A percentile compares a stretch with the other conserved stretches of the same genome.
These are phyloP conservation scores for Stylophora pistillata DNA, from an alignment of 64 coral and sea anemone genomes.

Conservation along the genomic window DNA sequence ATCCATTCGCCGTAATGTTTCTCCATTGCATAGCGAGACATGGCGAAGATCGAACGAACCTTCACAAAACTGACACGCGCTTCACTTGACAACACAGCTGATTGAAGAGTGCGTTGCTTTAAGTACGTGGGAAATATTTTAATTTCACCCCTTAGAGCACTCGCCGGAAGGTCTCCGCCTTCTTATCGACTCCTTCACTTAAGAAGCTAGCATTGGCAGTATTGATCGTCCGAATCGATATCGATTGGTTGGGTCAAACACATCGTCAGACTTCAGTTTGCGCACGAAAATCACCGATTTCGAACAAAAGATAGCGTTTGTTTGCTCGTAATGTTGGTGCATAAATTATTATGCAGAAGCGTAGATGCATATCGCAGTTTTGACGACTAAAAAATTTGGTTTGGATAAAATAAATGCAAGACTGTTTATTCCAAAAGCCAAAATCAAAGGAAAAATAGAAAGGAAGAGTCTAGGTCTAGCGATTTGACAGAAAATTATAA, in stretches of 20 bases:
- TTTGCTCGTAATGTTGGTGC: not conserved
- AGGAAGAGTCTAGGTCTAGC: no score
- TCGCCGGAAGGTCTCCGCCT: not conserved
- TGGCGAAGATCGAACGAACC: not conserved
- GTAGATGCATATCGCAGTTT: not conserved
- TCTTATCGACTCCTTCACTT: not conserved
- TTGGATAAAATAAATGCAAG: not conserved
- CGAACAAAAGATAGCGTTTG: conserved; percentile 5
- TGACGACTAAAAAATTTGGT: not conserved
- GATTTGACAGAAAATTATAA: no score
- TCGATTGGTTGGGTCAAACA: not conserved
- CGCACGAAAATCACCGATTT: not conserved
- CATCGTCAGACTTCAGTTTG: not conserved
- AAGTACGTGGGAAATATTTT: conserved; percentile 3
- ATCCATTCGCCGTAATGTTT: conserved; percentile 83
- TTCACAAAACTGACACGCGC: not conserved
- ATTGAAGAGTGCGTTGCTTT: not conserved
- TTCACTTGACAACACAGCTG: not conserved
- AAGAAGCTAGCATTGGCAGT: not conserved
- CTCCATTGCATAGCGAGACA: conserved; percentile 28
- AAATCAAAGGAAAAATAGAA: no score
- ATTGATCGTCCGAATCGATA: conserved; percentile 2
- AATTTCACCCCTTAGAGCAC: not conserved
- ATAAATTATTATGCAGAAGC: not conserved
- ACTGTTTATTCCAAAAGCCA: no score